A percentile compares a stretch with the other conserved stretches of the same genome.
phyloP scores from a whole-genome alignment of 2,797 vertebrate genomes.

The Phaenicophaeus curvirostris region DNA sequence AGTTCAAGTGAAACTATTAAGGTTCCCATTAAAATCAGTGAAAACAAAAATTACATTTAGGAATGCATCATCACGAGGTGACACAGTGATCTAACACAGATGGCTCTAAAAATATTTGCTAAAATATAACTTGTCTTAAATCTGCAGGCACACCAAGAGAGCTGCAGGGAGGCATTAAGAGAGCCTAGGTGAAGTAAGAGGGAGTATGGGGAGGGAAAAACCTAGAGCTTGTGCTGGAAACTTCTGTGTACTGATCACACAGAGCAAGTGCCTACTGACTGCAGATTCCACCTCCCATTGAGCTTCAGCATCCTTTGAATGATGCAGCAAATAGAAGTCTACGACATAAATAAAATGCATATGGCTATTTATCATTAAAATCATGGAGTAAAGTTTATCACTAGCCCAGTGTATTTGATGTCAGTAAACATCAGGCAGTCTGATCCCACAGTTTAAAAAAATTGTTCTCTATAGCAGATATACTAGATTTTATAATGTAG shows the following conservation, averaged over 20 bases:
- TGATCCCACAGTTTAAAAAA: not conserved
- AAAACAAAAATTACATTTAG: not conserved
- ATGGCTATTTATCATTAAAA: not conserved
- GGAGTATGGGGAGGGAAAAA: not conserved
- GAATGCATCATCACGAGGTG: accelerated
- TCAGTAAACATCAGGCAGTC: not conserved
- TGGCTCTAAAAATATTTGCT: not conserved
- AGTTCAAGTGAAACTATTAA: not conserved
- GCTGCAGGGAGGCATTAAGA: not conserved
- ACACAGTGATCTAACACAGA: not conserved
- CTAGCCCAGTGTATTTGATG: not conserved
- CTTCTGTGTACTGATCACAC: not conserved
- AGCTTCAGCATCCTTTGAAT: not conserved
- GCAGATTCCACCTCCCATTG: not conserved
- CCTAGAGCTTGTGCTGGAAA: not conserved
- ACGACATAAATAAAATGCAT: not conserved
- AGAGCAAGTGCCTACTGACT: not conserved
- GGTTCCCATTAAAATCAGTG: not conserved
- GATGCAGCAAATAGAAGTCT: not conserved
- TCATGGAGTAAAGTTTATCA: not conserved
- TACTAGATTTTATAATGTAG: not conserved
- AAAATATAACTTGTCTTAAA: not conserved
- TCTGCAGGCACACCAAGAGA: not conserved
- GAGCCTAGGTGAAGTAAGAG: not conserved
- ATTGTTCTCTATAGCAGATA: not conserved